These are phyloP conservation scores for Trachymyrmex cornetzi DNA, from an alignment of 1,140 invertebrate species.

Conservation along the genomic window DNA sequence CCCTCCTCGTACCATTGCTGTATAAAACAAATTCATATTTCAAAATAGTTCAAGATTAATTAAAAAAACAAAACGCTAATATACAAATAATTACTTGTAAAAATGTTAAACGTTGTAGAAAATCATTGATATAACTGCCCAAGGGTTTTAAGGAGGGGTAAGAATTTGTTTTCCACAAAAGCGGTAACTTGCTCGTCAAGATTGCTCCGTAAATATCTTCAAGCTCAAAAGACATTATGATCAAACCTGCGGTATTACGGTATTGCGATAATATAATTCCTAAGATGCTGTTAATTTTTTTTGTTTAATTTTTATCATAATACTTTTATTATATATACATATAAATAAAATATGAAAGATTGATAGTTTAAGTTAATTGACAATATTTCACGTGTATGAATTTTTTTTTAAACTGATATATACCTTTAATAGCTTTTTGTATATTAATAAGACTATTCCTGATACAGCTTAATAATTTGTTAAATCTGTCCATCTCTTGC, in stretches of 20 bases:
- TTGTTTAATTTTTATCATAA: slow-evolving; percentile 6
- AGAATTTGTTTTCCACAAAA: slow-evolving; percentile 93
- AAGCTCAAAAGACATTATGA: slow-evolving; percentile 94
- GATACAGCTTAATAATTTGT: slow-evolving; percentile 92
- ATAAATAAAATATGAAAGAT: neutral
- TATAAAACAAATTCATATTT: slow-evolving; percentile 66
- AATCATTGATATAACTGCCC: slow-evolving; percentile 95
- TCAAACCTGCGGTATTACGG: slow-evolving; percentile 87
- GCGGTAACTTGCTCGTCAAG: slow-evolving; percentile 93
- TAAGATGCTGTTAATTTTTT: neutral
- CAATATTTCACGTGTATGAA: neutral
- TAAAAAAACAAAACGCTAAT: neutral
- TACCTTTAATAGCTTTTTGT: slow-evolving; percentile 96
- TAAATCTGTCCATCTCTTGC: slow-evolving; percentile 97
- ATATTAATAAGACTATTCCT: slow-evolving; percentile 92
- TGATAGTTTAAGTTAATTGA: neutral
- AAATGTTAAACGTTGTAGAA: slow-evolving; percentile 93
- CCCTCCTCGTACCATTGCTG: slow-evolving; percentile 95
- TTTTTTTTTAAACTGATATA: slow-evolving; percentile 19
- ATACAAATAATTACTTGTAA: slow-evolving; percentile 88
- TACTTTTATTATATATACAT: no score
- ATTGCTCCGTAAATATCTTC: slow-evolving; percentile 96
- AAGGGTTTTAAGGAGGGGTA: slow-evolving; percentile 98
- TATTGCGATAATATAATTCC: slow-evolving; percentile 9
- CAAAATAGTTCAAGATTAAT: slow-evolving; percentile 4